A percentile compares a stretch with the other conserved stretches of the same genome.
These are phyloP conservation scores for Tragelaphus buxtoni DNA, from an alignment of 2,113 vertebrate species.

Conservation along the genomic window DNA sequence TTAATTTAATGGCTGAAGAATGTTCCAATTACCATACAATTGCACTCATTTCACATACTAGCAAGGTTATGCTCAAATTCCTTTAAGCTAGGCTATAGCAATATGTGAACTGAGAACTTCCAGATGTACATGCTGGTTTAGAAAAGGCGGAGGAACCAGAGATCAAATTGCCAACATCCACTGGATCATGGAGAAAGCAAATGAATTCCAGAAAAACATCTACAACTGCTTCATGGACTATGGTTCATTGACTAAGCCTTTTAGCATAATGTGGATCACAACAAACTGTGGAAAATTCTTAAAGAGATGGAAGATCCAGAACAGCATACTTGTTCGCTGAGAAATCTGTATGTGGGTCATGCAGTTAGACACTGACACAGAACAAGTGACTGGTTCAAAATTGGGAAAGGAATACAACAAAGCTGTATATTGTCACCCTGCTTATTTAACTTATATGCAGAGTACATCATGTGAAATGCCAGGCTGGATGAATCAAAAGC, in stretches of 20 bases:
- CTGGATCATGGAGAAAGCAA: not conserved
- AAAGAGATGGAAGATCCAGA: not conserved
- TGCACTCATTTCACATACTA: not conserved
- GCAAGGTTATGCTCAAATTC: not conserved
- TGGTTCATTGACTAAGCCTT: not conserved
- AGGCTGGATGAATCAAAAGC: not conserved
- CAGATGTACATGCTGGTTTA: not conserved
- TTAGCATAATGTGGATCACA: not conserved
- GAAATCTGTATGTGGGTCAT: not conserved
- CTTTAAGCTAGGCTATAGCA: not conserved
- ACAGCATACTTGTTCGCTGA: not conserved
- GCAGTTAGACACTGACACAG: not conserved
- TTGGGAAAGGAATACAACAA: not conserved
- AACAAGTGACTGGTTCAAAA: not conserved
- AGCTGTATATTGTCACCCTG: not conserved
- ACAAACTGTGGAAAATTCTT: not conserved
- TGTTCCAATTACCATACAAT: not conserved
- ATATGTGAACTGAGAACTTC: not conserved
- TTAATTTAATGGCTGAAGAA: not conserved
- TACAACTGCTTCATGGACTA: not conserved
- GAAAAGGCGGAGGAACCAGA: not conserved
- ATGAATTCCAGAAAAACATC: not conserved
- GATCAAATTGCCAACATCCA: not conserved
- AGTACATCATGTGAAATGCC: not conserved
- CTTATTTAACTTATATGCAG: not conserved